These are phyloP conservation scores for Formica aserva DNA, from an alignment of 2,888 invertebrate species.

Conservation along the genomic window DNA sequence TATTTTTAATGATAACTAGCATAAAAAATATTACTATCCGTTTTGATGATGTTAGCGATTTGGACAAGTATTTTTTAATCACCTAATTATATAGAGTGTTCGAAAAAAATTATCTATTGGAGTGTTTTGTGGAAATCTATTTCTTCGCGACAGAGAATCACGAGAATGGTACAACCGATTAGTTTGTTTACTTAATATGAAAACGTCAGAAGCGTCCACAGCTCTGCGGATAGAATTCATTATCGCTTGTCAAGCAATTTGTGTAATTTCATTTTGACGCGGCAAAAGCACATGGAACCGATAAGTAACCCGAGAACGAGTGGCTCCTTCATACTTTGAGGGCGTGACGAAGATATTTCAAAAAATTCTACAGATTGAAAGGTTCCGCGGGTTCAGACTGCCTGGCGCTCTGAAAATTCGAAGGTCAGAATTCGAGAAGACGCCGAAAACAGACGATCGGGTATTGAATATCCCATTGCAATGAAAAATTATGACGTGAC, in stretches of 20 bases:
- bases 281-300: constrained; percentile 68
- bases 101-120: not conserved
- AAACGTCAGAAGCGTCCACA: constrained; percentile 35
- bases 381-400: constrained; percentile 73
- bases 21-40: not conserved
- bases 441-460: not conserved
- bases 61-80: not conserved
- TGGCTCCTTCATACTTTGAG: constrained; percentile 56
- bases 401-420: constrained; percentile 76
- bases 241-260: constrained; percentile 74
- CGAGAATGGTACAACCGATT: constrained; percentile 5
- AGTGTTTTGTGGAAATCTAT: constrained; percentile 24
- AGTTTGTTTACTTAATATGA: constrained; percentile 56
- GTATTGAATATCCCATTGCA: constrained; percentile 31
- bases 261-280: constrained; percentile 82
- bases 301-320: constrained; percentile 74
- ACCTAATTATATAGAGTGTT: constrained; percentile 16
- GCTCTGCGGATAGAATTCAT: constrained; percentile 66
- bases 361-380: constrained; percentile 58
- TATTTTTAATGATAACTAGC: not conserved
- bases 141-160: not conserved
- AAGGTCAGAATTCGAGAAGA: constrained; percentile 50
- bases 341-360: constrained; percentile 67
- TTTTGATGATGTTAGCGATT: not conserved
- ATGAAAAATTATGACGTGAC: constrained; percentile 33